Conservation (phyloP, 2,888 invertebrate species). For the Tanypteryx hageni region DNA sequence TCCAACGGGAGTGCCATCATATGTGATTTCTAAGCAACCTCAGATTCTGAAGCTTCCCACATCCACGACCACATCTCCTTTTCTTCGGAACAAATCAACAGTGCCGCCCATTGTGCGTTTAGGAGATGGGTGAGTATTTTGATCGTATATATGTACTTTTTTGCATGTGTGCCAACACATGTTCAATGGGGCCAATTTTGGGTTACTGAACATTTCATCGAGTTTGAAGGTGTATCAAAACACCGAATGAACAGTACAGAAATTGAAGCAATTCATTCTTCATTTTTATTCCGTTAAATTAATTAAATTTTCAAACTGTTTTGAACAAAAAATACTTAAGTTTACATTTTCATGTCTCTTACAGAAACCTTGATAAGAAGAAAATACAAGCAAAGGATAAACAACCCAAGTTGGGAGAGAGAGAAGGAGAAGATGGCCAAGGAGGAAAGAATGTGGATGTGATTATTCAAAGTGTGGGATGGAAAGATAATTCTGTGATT, state of each 20-base stretch:
- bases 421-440: conserved; percentile 33
- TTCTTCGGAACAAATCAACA: conserved; percentile 70
- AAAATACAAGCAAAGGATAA: conserved; percentile 53
- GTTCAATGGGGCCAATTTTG: too few relatives aligned
- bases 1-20: conserved; percentile 47
- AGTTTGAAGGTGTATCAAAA: too few relatives aligned
- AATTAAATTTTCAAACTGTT: too few relatives aligned
- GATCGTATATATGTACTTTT: conserved; percentile 67
- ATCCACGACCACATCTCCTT: conserved; percentile 70
- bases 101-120: conserved; percentile 34
- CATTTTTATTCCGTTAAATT: too few relatives aligned
- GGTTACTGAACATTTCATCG: too few relatives aligned
- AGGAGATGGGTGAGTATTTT: conserved; percentile 29
- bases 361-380: conserved; percentile 41
- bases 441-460: conserved; percentile 74
- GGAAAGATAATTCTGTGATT: conserved; percentile 91
- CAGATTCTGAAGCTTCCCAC: conserved; percentile 68
- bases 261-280: too few relatives aligned
- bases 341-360: not conserved
- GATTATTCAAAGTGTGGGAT: conserved; percentile 89
- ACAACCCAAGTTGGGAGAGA: conserved; percentile 37
- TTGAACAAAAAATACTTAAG: too few relatives aligned
- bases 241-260: too few relatives aligned
- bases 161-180: too few relatives aligned
- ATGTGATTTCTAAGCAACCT: conserved; percentile 39